These are phyloP conservation scores for Synanthedon formicaeformis DNA, from an alignment of 2,888 invertebrate species.

Conservation along the genomic window DNA sequence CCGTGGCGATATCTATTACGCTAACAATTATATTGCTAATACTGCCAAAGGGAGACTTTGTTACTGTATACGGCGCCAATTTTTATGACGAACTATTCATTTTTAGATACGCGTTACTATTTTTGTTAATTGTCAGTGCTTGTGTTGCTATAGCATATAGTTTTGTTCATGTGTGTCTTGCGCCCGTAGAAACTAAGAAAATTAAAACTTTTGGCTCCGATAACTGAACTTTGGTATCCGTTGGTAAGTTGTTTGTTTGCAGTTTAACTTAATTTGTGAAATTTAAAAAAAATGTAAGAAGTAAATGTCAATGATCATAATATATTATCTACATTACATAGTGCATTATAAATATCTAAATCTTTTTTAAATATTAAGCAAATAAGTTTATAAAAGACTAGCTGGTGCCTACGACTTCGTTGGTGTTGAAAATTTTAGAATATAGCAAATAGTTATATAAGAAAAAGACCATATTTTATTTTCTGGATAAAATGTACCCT, in stretches of 20 bases:
- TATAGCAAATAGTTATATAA: too few species aligned
- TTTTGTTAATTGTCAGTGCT: conserved; percentile 32
- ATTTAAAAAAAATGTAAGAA: too few species aligned
- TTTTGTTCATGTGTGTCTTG: conserved; percentile 38
- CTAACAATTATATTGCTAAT: conserved; percentile 71
- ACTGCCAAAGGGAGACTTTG: conserved; percentile 68
- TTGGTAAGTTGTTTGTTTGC: conserved; percentile 28
- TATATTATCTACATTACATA: too few species aligned
- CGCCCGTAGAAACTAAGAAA: conserved; percentile 43
- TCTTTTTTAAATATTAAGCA: too few species aligned
- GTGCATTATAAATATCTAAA: too few species aligned
- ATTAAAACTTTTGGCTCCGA: conserved; percentile 34
- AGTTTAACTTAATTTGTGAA: not conserved
- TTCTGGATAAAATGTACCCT: too few species aligned
- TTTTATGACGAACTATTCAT: conserved; percentile 56
- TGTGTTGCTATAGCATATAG: conserved; percentile 31
- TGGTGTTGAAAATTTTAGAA: too few species aligned
- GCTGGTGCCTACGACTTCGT: too few species aligned
- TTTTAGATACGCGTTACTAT: conserved; percentile 33
- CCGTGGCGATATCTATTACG: conserved; percentile 62
- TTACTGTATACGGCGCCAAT: conserved; percentile 41
- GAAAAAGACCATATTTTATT: too few species aligned
- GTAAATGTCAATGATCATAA: too few species aligned
- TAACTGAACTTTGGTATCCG: conserved; percentile 14
- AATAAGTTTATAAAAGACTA: too few species aligned